Conservation (phyloP, 2,888 invertebrate species). For the Clitarchus hookeri region DNA sequence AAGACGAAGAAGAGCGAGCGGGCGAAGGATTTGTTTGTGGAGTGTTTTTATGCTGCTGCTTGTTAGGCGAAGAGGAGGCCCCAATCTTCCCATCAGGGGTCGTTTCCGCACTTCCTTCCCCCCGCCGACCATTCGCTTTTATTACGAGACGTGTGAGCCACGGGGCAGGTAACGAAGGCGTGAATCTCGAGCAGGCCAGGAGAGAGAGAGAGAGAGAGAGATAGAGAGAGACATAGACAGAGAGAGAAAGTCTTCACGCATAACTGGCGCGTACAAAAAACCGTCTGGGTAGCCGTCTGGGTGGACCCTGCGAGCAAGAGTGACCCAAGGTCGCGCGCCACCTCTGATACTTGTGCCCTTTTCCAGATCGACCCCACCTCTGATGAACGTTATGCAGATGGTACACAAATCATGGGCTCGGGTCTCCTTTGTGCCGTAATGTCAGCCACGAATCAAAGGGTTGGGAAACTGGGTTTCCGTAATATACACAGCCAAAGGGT, state of each 20-base stretch:
- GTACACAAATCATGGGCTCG: slow-evolving; percentile 39
- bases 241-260: neutral
- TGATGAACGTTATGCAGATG: slow-evolving; percentile 38
- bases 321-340: neutral
- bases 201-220: neutral
- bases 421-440: slow-evolving; percentile 22
- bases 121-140: neutral
- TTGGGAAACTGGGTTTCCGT: slow-evolving; percentile 19
- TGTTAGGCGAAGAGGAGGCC: slow-evolving; percentile 2
- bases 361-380: neutral
- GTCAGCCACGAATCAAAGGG: slow-evolving; percentile 26
- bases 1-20: neutral
- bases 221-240: too few relatives aligned
- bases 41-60: slow-evolving; percentile 14
- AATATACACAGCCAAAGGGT: slow-evolving; percentile 25
- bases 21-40: slow-evolving; percentile 10
- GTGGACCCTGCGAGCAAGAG: neutral
- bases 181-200: neutral
- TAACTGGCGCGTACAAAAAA: neutral
- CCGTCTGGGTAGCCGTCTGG: slow-evolving; percentile 14
- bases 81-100: slow-evolving; percentile 14
- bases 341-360: neutral
- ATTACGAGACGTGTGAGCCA: slow-evolving; percentile 8
- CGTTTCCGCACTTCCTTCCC: slow-evolving; percentile 6
- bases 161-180: slow-evolving; percentile 1